Evolutionary conservation across 2,113 vertebrate species (phyloP).

Genomic region (Mus spicilegus): DNA sequence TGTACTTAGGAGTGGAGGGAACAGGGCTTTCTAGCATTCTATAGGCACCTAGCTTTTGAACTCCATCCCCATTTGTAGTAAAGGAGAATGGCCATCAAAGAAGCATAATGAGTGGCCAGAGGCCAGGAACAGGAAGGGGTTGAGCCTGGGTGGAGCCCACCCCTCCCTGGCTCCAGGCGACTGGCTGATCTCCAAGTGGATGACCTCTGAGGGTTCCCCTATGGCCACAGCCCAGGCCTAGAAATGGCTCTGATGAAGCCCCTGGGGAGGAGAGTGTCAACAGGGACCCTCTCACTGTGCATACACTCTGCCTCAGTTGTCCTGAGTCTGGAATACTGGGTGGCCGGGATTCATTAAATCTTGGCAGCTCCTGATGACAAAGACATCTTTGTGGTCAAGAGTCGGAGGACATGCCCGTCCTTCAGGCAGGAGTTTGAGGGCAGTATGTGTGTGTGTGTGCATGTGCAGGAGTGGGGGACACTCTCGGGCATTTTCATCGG

Average conservation of each 20-base stretch:
- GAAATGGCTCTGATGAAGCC: background rate
- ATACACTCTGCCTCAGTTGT: background rate
- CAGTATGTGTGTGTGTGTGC: too few species aligned
- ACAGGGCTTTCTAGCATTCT: background rate
- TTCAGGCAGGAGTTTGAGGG: background rate
- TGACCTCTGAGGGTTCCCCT: background rate
- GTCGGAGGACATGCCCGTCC: background rate
- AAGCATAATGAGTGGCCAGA: background rate
- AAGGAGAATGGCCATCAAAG: background rate
- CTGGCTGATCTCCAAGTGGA: background rate
- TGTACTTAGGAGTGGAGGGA: accelerated
- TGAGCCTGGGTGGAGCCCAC: background rate
- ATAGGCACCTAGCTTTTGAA: background rate
- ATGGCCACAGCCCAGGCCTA: background rate
- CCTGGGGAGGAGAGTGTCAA: background rate
- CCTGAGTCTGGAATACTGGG: background rate
- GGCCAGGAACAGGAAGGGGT: background rate
- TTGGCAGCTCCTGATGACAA: background rate
- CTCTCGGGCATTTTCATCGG: background rate
- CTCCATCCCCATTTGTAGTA: background rate
- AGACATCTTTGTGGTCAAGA: background rate
- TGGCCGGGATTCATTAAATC: background rate
- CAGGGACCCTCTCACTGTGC: background rate
- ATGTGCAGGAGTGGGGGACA: too few species aligned
- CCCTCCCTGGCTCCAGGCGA: background rate